Percentiles rank a stretch among this genome's conserved stretches.
Evolutionary conservation across 2,888 invertebrate species (phyloP).

Genomic region (Odontocerum albicorne): DNA sequence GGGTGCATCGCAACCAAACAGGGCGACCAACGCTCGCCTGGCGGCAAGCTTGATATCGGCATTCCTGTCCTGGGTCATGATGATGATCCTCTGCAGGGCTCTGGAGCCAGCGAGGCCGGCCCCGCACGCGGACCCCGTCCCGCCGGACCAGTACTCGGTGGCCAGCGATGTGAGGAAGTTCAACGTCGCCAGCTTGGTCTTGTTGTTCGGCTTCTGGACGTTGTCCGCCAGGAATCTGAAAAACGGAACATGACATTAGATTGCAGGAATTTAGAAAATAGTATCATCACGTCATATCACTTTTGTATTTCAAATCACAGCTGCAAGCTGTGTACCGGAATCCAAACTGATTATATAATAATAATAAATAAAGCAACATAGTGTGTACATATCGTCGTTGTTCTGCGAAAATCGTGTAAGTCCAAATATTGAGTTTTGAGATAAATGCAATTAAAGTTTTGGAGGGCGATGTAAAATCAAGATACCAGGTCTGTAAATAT

Average conservation of each 20-base stretch:
- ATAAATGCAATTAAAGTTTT: too few relatives aligned
- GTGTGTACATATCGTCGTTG: too few relatives aligned
- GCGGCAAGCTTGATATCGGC: slow-evolving; percentile 69
- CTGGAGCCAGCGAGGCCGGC: slow-evolving; percentile 55
- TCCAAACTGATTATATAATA: too few relatives aligned
- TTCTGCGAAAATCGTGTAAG: too few relatives aligned
- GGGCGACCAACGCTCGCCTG: slow-evolving; percentile 71
- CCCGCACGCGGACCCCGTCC: slow-evolving; percentile 59
- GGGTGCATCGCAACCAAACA: slow-evolving; percentile 90
- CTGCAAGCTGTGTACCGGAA: too few relatives aligned
- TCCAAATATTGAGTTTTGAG: too few relatives aligned
- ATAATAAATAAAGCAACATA: too few relatives aligned
- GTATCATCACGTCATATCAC: too few relatives aligned
- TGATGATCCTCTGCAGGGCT: slow-evolving; percentile 67
- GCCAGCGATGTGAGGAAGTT: slow-evolving; percentile 72
- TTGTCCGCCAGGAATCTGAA: slow-evolving; percentile 82
- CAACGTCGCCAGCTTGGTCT: slow-evolving; percentile 75
- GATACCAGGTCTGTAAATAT: too few relatives aligned
- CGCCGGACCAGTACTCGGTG: slow-evolving; percentile 62
- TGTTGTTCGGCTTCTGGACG: slow-evolving; percentile 87
- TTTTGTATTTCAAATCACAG: too few relatives aligned
- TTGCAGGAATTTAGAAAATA: too few relatives aligned
- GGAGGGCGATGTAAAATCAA: too few relatives aligned
- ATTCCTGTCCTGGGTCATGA: slow-evolving; percentile 68
- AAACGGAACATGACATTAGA: not conserved